Base-by-base conservation (phyloP, 37 sponge, comb jelly and placozoan species). In the Dysidea cf. avara region DNA sequence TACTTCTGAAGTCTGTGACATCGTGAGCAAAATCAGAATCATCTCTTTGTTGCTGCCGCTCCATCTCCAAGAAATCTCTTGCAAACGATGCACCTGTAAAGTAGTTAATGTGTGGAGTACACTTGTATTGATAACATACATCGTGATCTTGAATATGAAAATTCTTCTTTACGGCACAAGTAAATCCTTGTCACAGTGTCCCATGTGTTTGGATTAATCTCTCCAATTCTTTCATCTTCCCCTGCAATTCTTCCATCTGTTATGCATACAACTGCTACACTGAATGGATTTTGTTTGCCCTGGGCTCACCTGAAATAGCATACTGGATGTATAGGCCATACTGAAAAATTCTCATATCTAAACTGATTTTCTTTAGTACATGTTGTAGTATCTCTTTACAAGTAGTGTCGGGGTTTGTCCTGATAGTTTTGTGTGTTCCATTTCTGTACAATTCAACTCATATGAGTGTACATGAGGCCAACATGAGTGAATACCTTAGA, bases 371-470 rank as follows among this genome's bases (percentile, higher is more conserved):
- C 7, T 2, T 14, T 54, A 69, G 34, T 2, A 69, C 21, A 33
- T 17, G 2, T n/a, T 50, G 33, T 2, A 69, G 33, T 11, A 69
- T 22, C 30, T 69, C 70, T 31, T 54, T 54, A 51, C 70, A 69
- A 2, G 70, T 52, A 35, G 54, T 69, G 33, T 34, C 5, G 30
- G 70, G 53, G 33, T 33, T 69, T 4, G 28, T 37, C 6, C 70
- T 3, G 14, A 69, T 51, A 26, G 70, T 69, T n/a, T 54, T n/a
- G 28, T 69, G 70, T 3, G 70, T 53, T 16, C 70, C 70, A 69
- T 69, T 54, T 1, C 70, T 69, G 70, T 6, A 18, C 16, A 49
- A 18, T 18, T 16, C 52, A 49, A 18, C 16, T 16, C 13, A 49
- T 49, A 18, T 18, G 13, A 49, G 52, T 18, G 52, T 49, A 16